Conservation (phyloP, 2,113 vertebrate species). For the Actenoides hombroni region DNA sequence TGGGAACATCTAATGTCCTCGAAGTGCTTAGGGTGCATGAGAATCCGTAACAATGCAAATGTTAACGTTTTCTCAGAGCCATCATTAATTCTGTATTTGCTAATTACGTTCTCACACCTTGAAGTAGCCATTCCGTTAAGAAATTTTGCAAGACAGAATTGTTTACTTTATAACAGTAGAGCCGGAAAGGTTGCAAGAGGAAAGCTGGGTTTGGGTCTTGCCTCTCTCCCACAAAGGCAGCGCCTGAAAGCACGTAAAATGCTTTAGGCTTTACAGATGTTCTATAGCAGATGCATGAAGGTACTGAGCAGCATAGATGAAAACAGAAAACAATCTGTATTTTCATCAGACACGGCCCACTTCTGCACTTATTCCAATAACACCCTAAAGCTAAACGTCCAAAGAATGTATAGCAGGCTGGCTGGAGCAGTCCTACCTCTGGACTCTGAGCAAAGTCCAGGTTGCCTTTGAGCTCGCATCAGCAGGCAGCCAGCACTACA, state of each 20-base stretch:
- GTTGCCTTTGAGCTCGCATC: not conserved
- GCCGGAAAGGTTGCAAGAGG: not conserved
- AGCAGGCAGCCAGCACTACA: not conserved
- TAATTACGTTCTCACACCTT: not conserved
- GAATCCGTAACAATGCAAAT: not conserved
- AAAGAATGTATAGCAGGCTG: not conserved
- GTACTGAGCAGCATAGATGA: conserved; percentile 49
- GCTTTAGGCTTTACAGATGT: not conserved
- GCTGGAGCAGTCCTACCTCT: not conserved
- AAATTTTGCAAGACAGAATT: not conserved
- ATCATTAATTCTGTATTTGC: not conserved
- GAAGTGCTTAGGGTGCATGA: not conserved
- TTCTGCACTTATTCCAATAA: not conserved
- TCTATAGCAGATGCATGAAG: not conserved
- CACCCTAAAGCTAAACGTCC: conserved; percentile 18
- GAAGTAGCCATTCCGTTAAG: not conserved
- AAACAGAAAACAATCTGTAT: conserved; percentile 52
- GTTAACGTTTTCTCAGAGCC: not conserved
- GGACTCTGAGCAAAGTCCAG: not conserved
- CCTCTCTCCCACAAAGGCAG: not conserved
- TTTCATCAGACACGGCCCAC: conserved; percentile 54
- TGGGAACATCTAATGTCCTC: not conserved
- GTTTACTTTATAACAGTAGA: not conserved
- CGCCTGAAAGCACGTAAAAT: not conserved
- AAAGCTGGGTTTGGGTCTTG: not conserved